phyloP scores from a whole-genome alignment of 2,113 vertebrate genomes.

The Ctenomys sociabilis region DNA sequence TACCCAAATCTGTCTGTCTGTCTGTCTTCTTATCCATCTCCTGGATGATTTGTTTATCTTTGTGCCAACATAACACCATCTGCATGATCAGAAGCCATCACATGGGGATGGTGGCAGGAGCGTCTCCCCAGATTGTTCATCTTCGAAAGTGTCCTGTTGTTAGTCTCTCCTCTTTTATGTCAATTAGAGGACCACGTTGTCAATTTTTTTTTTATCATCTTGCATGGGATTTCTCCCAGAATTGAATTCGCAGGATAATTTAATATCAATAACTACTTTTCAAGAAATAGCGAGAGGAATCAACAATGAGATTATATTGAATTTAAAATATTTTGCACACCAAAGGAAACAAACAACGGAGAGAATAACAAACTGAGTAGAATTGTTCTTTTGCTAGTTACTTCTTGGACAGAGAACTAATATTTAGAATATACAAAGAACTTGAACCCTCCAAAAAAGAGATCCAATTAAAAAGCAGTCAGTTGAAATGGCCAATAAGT shows the following conservation, averaged over 20 bases:
- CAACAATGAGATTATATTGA: neutral
- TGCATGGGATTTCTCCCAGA: conserved; percentile 28
- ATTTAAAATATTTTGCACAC: neutral
- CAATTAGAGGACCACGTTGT: neutral
- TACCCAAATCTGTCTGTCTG: neutral
- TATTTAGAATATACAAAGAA: neutral
- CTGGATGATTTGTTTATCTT: conserved; percentile 27
- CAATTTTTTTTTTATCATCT: conserved; percentile 1
- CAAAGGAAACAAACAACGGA: neutral
- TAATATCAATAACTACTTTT: neutral
- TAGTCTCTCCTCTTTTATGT: conserved; percentile 9
- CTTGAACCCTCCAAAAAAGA: neutral
- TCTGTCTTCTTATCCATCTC: neutral
- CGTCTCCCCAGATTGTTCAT: neutral
- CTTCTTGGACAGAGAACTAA: neutral
- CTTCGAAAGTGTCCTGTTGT: conserved; percentile 35
- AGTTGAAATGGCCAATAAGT: neutral
- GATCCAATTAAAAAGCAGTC: neutral
- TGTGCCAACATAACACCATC: neutral
- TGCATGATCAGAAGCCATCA: conserved; percentile 3
- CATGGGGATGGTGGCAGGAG: neutral
- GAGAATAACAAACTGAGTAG: neutral
- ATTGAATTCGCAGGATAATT: conserved; percentile 48
- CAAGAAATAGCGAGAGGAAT: neutral
- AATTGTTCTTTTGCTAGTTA: neutral